Base-by-base conservation (phyloP, 2,113 vertebrate species). In the Labeo rohita region DNA sequence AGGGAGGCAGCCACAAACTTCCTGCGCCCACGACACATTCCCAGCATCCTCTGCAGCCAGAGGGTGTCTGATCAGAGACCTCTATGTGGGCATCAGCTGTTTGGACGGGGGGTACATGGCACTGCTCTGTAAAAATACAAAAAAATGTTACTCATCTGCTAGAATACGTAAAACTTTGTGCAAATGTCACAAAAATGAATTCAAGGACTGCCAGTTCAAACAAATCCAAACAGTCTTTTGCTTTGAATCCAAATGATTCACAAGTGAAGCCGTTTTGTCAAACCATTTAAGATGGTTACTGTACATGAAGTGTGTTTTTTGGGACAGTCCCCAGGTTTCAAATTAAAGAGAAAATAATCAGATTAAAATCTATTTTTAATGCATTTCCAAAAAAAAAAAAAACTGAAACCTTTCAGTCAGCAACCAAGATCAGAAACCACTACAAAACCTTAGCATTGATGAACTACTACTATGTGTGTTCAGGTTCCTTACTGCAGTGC, bases 1-100 rank as follows among this genome's bases (percentile, higher is more conserved):
- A 99, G 92, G 80, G 97, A 97, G 90, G 97, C 98, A 93, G 95
- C 96, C 95, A 99, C 94, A 95, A 99, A 98, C 95, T 98, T 99
- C 96, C 98, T 96, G 95, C 98, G 96, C 91, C 98, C 98, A 87
- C 98, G 97, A 95, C 98, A 99, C 95, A 99, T 97, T 94, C 97
- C 98, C 95, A 99, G 97, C 98, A 99, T 99, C 95, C 96, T 99
- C 95, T 94, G 95, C 86, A 91, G 94, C 85, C 85, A 91, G 91
- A 92, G 87, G 61, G 68, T 63, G 87, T 93, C 90, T 91, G 92
- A 93, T 90, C 91, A 94, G 85, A 89, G 91, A 95, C 90, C 95
- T 95, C 96, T 98, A 96, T 93, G 95, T 95, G 0, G 93, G 93
- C 86, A 96, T 95, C 92, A 94, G 92, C 90, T 94, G 92, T 89